phyloP scores from a whole-genome alignment of 1,140 invertebrate species.

The Hyposmocoma kahamanoa region DNA sequence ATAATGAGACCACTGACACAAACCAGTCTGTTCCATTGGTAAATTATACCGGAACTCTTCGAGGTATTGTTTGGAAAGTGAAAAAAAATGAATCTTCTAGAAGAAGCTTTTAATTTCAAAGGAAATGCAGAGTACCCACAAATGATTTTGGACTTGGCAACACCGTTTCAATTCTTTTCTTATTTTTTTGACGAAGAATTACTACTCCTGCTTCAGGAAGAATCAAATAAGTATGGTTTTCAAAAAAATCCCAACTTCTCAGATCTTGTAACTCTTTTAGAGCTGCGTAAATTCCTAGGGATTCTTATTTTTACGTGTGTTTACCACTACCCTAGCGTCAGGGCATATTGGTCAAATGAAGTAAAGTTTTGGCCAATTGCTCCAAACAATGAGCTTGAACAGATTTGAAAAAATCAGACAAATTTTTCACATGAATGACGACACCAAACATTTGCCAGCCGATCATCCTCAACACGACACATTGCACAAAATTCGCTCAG shows the following conservation, averaged over 20 bases:
- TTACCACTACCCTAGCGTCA: background rate
- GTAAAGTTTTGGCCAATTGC: background rate
- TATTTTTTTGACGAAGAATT: background rate
- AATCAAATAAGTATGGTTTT: background rate
- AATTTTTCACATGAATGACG: slow-evolving; percentile 32
- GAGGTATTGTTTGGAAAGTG: too few relatives aligned
- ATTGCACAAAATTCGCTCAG: slow-evolving; percentile 41
- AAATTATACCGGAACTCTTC: background rate
- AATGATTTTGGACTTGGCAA: background rate
- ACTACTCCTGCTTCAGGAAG: background rate
- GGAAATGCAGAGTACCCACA: background rate
- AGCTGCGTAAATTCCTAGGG: background rate
- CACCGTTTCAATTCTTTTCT: background rate
- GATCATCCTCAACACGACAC: slow-evolving; percentile 39
- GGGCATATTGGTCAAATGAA: background rate
- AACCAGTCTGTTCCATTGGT: background rate
- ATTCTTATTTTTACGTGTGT: background rate
- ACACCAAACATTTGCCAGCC: slow-evolving; percentile 26
- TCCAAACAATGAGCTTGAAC: slow-evolving; percentile 14
- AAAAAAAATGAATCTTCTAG: background rate
- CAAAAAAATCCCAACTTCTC: background rate
- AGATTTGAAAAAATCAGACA: slow-evolving; percentile 38
- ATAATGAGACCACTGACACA: background rate
- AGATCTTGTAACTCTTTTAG: background rate
- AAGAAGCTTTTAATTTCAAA: background rate